Conservation (phyloP, 2,113 vertebrate genomes). For the Ameiurus melas region DNA sequence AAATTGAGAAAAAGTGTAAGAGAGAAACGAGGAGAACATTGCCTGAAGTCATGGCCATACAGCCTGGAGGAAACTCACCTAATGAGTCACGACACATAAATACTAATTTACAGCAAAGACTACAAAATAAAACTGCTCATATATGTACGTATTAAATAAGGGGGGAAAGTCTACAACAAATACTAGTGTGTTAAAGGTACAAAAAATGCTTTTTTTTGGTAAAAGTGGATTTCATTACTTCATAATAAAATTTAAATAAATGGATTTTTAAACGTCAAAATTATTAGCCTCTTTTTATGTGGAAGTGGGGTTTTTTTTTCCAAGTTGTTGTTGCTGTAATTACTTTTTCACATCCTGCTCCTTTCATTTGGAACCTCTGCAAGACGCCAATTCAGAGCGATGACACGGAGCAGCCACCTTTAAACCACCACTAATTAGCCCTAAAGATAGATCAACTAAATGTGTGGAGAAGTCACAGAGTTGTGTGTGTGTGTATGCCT, state of each 20-base stretch:
- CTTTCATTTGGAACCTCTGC: constrained; percentile 8
- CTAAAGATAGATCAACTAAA: constrained; percentile 37
- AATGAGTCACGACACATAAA: constrained; percentile 37
- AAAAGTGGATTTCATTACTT: neutral
- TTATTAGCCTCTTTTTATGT: neutral
- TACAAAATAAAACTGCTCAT: neutral
- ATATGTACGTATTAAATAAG: neutral
- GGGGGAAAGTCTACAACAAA: neutral
- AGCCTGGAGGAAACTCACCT: constrained; percentile 18
- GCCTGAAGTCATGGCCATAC: constrained; percentile 1
- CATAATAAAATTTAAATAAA: neutral
- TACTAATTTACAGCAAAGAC: constrained; percentile 18
- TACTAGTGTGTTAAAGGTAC: neutral
- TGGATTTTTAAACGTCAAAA: neutral
- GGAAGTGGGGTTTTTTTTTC: neutral
- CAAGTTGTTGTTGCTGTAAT: neutral
- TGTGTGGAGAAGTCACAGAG: neutral
- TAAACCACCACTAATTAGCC: constrained; percentile 32
- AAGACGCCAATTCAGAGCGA: constrained; percentile 1
- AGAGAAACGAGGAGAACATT: constrained; percentile 3
- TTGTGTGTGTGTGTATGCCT: neutral
- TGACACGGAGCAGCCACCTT: constrained; percentile 30
- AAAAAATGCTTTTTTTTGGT: too few relatives aligned
- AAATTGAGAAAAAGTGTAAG: constrained; percentile 1
- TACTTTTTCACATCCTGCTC: neutral